phyloP scores from a whole-genome alignment of 2,888 invertebrate genomes.

The Chaetogeoica ovagalla region DNA sequence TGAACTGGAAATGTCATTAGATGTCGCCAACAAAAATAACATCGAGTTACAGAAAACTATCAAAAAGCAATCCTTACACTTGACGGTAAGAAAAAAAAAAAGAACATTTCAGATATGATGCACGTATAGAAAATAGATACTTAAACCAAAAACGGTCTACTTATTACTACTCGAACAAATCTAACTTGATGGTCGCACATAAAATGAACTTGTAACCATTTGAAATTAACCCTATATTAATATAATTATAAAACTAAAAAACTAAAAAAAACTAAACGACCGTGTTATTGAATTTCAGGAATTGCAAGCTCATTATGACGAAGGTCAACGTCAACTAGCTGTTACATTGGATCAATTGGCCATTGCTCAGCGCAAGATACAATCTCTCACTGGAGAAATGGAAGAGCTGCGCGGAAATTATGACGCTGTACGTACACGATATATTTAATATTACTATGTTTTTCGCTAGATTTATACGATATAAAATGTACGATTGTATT shows the following conservation, averaged over 20 bases:
- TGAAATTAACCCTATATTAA: not conserved
- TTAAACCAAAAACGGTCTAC: not conserved
- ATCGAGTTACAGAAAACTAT: constrained; percentile 95
- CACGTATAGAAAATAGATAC: not conserved
- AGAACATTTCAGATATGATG: constrained; percentile 1
- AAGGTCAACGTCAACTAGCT: constrained; percentile 92
- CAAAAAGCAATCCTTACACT: constrained; percentile 94
- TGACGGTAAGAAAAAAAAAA: constrained; percentile 67
- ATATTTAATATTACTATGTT: not conserved
- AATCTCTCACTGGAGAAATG: constrained; percentile 89
- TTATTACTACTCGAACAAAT: not conserved
- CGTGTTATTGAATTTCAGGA: constrained; percentile 62
- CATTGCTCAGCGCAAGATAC: constrained; percentile 86
- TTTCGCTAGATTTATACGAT: not conserved
- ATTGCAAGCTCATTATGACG: constrained; percentile 94
- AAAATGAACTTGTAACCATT: not conserved
- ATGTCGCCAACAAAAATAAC: constrained; percentile 97
- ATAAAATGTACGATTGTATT: not conserved
- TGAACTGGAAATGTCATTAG: constrained; percentile 93
- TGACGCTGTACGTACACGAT: constrained; percentile 69
- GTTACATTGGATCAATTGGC: constrained; percentile 92
- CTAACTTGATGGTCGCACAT: not conserved
- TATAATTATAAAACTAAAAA: not conserved
- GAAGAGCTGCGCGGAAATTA: constrained; percentile 93
- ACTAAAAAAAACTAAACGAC: not conserved